phyloP scores from a whole-genome alignment of 2,888 invertebrate species.

The Eupeodes luniger region DNA sequence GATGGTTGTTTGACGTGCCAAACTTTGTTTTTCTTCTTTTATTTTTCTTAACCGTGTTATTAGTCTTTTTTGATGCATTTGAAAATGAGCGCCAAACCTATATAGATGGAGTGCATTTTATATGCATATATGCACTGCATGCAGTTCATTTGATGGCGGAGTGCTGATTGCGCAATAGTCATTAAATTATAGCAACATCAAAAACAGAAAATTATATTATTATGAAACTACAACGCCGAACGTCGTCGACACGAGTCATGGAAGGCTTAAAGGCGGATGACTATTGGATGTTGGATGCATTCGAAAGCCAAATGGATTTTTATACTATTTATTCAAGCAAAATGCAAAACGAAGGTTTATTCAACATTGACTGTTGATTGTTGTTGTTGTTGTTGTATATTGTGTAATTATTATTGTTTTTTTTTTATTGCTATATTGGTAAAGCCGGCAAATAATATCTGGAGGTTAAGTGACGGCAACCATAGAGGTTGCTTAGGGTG shows the following conservation, averaged over 20 bases:
- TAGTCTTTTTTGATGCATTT: neutral
- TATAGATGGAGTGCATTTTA: constrained; percentile 32
- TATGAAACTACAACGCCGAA: constrained; percentile 40
- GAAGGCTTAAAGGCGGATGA: constrained; percentile 16
- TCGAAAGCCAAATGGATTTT: neutral
- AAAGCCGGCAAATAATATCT: constrained; percentile 25
- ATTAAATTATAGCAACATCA: constrained; percentile 15
- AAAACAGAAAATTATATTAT: constrained; percentile 22
- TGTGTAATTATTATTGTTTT: neutral
- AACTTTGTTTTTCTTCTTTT: constrained; percentile 14
- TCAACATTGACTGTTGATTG: constrained; percentile 16
- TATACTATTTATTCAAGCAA: constrained; percentile 13
- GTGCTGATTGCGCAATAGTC: constrained; percentile 56
- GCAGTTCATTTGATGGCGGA: constrained; percentile 26
- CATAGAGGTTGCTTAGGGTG: neutral
- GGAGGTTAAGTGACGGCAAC: constrained; percentile 20
- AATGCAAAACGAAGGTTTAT: neutral
- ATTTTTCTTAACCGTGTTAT: constrained; percentile 27
- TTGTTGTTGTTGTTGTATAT: constrained; percentile 8
- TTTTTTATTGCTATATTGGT: neutral
- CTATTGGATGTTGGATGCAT: constrained; percentile 5
- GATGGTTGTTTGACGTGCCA: constrained; percentile 67
- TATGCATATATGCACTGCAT: constrained; percentile 44
- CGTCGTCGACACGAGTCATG: constrained; percentile 8
- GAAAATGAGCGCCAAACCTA: constrained; percentile 37